phyloP scores from a whole-genome alignment of 2,113 vertebrate species.

The Cyanoliseus patagonus region DNA sequence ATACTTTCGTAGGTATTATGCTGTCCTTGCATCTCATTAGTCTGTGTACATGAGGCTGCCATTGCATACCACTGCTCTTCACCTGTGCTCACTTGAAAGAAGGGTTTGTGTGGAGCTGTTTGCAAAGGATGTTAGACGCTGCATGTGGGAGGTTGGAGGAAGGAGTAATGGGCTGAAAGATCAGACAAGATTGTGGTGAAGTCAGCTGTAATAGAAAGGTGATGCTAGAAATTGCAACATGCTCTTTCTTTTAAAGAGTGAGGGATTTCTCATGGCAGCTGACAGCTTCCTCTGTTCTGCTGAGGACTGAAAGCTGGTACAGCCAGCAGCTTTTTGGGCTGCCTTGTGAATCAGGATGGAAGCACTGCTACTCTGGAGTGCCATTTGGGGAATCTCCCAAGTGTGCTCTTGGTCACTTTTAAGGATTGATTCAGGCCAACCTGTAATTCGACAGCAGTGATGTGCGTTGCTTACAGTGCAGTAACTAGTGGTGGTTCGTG shows the following conservation, averaged over 20 bases:
- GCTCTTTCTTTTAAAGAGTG: background rate
- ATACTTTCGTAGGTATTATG: background rate
- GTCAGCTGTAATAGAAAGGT: background rate
- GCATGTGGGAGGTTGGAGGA: fast-evolving
- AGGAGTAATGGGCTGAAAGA: background rate
- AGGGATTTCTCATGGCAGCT: background rate
- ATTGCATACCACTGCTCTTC: background rate
- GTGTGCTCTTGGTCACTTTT: background rate
- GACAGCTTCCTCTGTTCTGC: background rate
- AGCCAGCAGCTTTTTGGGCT: background rate
- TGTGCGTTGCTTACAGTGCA: background rate
- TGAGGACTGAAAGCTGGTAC: background rate
- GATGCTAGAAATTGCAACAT: background rate
- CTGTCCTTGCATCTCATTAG: background rate
- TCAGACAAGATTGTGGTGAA: background rate
- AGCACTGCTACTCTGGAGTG: background rate
- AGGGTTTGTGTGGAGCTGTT: background rate
- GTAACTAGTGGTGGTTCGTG: background rate
- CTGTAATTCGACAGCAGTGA: too few relatives aligned
- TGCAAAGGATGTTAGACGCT: background rate
- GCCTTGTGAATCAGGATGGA: background rate
- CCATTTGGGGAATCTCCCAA: background rate
- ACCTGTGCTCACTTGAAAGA: background rate
- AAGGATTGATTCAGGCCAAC: background rate
- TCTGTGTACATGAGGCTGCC: background rate